Evolutionary conservation across 1,140 invertebrate genomes (phyloP), one percentile per base, ranked within the genome.

Genomic region (Drosophila ficusphila): DNA sequence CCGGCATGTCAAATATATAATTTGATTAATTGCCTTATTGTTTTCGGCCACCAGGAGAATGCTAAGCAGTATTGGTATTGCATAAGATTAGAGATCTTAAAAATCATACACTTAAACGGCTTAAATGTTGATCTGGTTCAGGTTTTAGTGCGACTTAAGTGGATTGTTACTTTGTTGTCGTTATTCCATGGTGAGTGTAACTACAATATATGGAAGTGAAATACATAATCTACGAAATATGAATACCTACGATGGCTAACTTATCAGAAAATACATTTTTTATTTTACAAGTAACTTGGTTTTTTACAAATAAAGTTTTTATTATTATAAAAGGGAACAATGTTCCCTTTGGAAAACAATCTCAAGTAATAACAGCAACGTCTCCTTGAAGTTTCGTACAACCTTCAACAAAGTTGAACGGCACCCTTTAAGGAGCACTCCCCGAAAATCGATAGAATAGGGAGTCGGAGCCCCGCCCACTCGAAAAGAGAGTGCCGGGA

Each of bases 1-100:
- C 34, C 60, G 53, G 29, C 52, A 31, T 77, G 74, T 78, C 77
- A 82, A 72, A 88, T 82, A 88, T 82, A 78, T 82, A 88, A 76
- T 89, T 67, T 88, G 82, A 88, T 88, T 88, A 88, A 88, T 86
- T 86, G 81, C 76, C 71, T 67, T 65, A 81, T 86, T 81, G 82
- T 86, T 65, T 64, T 53, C 11, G 34, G 14, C 12, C 19, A 23
- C 27, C 41, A 42, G 21, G 16, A 41, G 48, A 61, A 71, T 67
- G 54, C 74, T 61, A 42, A 54, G 57, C 14, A 68, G 27, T 52
- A 3, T 64, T 41, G 51, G 29, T 11, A 51, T 56, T 65, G 41
- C 39, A 71, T 19, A 54, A 42, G 47, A 57, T 75, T 52, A 75
- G 42, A 33, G 56, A 62, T 61, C 36, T 48, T 14, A 42, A 34